These are phyloP conservation scores for Triplophysa yarkandensis DNA, from an alignment of 2,797 vertebrate genomes.

Conservation along the genomic window DNA sequence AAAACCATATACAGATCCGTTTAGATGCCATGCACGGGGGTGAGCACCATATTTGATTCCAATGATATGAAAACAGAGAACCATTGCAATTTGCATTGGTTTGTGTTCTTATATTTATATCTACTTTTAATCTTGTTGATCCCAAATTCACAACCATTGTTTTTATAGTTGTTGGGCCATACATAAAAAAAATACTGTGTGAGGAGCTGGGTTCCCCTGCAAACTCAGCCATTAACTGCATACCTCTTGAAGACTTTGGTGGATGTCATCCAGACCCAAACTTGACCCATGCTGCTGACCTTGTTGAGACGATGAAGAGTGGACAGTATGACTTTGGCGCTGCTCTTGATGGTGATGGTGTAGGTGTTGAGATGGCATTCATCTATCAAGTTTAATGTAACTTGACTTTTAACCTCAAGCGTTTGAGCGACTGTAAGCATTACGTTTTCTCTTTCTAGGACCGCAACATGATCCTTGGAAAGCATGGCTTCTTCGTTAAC, in stretches of 20 bases:
- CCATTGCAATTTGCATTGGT: neutral
- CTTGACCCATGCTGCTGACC: constrained; percentile 85
- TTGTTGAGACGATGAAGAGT: constrained; percentile 90
- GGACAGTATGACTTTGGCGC: constrained; percentile 94
- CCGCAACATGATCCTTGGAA: constrained; percentile 94
- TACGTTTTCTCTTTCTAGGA: constrained; percentile 75
- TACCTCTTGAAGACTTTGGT: constrained; percentile 91
- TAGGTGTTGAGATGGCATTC: constrained; percentile 61
- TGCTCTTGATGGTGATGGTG: constrained; percentile 95
- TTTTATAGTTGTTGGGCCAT: constrained; percentile 85
- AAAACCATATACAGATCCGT: constrained; percentile 88
- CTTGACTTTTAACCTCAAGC: neutral
- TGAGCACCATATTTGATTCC: constrained; percentile 59
- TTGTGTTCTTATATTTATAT: neutral
- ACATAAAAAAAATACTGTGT: constrained; percentile 91
- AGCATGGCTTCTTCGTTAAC: constrained; percentile 90
- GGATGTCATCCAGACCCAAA: constrained; percentile 92
- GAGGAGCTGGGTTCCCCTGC: constrained; percentile 93
- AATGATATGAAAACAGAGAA: neutral
- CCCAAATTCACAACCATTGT: neutral
- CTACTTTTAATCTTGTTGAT: neutral
- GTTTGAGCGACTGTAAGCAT: neutral
- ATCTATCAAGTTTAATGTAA: neutral
- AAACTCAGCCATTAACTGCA: constrained; percentile 91
- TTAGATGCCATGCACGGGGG: constrained; percentile 97